These are phyloP conservation scores for Opisthograptis luteolata DNA, from an alignment of 2,888 invertebrate genomes.

Conservation along the genomic window DNA sequence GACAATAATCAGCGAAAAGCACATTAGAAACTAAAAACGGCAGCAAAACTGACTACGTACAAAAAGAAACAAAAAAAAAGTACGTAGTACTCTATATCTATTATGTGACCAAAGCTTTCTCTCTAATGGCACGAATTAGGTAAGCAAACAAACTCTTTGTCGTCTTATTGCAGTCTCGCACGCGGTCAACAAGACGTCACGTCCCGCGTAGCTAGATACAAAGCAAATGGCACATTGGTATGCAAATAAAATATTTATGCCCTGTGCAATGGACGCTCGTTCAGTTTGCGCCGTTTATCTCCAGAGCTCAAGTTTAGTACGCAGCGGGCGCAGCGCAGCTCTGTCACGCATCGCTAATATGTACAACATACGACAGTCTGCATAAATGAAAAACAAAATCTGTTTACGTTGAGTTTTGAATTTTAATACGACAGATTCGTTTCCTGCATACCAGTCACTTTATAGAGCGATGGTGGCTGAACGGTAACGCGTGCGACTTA, in stretches of 20 bases:
- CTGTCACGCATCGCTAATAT: conserved; percentile 28
- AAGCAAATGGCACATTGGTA: conserved; percentile 21
- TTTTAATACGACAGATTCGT: conserved; percentile 38
- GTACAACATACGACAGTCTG: conserved; percentile 38
- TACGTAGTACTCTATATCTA: no score
- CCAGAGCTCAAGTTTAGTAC: conserved; percentile 29
- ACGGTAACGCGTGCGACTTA: no score
- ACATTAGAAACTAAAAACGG: no score
- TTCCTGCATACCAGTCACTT: conserved; percentile 22
- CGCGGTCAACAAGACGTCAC: conserved; percentile 19
- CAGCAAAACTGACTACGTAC: no score
- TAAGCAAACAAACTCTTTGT: conserved; percentile 22
- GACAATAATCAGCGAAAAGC: no score
- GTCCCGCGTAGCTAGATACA: conserved; percentile 12
- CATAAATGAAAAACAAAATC: conserved; percentile 45
- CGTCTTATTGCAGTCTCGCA: conserved; percentile 18
- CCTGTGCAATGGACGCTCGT: conserved; percentile 29
- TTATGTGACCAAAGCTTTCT: no score
- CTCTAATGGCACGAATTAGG: conserved; percentile 19
- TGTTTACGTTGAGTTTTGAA: conserved; percentile 35
- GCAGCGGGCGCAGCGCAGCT: conserved; percentile 27
- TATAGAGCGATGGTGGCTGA: no score
- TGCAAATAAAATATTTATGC: conserved; percentile 36
- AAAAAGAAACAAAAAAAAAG: no score
- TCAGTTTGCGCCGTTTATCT: conserved; percentile 39